Percentiles rank a stretch among this genome's conserved stretches.
Conservation (phyloP, 2,113 vertebrate genomes). For the Sorex araneus region DNA sequence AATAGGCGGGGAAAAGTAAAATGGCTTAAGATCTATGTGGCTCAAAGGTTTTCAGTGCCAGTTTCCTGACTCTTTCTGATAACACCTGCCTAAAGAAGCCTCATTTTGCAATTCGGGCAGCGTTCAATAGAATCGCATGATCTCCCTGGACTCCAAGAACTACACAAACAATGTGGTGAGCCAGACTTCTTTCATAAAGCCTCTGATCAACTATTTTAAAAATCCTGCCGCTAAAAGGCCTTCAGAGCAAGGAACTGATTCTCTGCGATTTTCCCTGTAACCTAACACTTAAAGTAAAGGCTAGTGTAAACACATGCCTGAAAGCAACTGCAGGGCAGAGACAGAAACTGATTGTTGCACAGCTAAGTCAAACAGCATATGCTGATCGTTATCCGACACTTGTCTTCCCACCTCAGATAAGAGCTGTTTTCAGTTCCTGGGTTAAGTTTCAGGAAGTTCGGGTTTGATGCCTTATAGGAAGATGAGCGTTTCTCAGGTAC, state of each 20-base stretch:
- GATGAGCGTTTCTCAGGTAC: slow-evolving; percentile 40
- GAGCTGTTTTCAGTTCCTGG: not conserved
- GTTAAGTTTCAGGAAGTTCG: slow-evolving; percentile 53
- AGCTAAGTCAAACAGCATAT: not conserved
- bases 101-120: slow-evolving; percentile 11
- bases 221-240: slow-evolving; percentile 53
- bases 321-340: slow-evolving; percentile 26
- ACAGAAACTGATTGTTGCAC: not conserved
- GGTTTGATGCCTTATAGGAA: not conserved
- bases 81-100: slow-evolving; percentile 30
- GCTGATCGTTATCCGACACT: slow-evolving; percentile 37
- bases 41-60: not conserved
- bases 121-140: slow-evolving; percentile 49
- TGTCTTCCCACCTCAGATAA: not conserved
- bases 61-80: slow-evolving; percentile 16
- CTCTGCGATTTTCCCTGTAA: slow-evolving; percentile 57
- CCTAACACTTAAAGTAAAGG: slow-evolving; percentile 51
- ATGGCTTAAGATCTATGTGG: not conserved
- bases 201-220: slow-evolving; percentile 32
- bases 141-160: slow-evolving; percentile 29
- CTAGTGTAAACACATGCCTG: slow-evolving; percentile 45
- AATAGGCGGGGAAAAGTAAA: not conserved
- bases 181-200: not conserved
- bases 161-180: not conserved
- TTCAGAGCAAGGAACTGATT: not conserved